These are phyloP conservation scores for Pithys albifrons DNA, from an alignment of 2,113 vertebrate species.

Conservation along the genomic window DNA sequence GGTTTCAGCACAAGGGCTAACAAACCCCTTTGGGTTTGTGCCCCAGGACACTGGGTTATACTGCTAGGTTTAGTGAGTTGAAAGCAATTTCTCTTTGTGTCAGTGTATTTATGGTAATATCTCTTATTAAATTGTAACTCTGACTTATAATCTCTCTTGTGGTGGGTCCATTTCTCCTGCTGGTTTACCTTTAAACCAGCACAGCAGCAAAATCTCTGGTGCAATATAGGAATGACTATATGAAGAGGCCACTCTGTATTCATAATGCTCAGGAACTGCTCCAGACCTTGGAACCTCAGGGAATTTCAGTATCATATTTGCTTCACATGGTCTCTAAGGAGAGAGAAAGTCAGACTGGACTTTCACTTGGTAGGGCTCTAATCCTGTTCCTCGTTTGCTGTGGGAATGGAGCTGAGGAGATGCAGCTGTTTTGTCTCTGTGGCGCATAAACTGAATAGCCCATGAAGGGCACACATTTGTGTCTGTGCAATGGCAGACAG, in stretches of 20 bases:
- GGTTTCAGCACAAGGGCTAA: too few species aligned
- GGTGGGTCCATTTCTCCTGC: too few species aligned
- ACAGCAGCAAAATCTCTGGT: neutral
- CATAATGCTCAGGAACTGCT: neutral
- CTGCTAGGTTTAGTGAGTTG: too few species aligned
- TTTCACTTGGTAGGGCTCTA: neutral
- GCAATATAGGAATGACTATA: neutral
- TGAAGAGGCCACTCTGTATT: neutral
- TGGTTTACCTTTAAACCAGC: too few species aligned
- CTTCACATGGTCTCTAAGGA: neutral
- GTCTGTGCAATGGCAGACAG: neutral
- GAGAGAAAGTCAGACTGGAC: neutral
- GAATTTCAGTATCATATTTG: conserved; percentile 1
- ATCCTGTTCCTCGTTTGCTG: neutral
- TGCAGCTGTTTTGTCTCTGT: neutral
- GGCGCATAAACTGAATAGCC: neutral
- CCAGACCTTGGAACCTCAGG: neutral
- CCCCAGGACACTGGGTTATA: too few species aligned
- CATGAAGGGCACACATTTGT: rapidly evolving
- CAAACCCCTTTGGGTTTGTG: too few species aligned
- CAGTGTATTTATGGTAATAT: too few species aligned
- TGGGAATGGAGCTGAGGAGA: neutral
- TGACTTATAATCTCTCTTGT: too few species aligned
- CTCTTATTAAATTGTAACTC: too few species aligned
- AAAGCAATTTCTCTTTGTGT: too few species aligned